Evolutionary conservation across 2,888 invertebrate genomes (phyloP).

Genomic region (Mimachlamys varia): DNA sequence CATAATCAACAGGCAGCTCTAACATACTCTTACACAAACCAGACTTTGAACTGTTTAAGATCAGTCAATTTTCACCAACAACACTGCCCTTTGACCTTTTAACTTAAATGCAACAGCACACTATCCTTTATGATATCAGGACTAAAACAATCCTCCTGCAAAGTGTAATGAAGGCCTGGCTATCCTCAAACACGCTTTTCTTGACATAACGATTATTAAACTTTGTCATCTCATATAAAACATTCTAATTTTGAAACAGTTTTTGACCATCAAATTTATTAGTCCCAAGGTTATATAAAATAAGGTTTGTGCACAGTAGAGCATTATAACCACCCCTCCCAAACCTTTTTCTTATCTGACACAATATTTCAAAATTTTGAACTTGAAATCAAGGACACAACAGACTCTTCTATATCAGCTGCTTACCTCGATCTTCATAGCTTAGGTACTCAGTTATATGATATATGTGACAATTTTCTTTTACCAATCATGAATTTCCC

Average conservation of each 20-base stretch:
- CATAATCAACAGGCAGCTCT: neutral
- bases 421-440: too few relatives aligned
- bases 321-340: too few relatives aligned
- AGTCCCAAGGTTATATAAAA: neutral
- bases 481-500: too few relatives aligned
- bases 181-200: conserved; percentile 3
- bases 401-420: too few relatives aligned
- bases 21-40: conserved; percentile 20
- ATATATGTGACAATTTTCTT: too few relatives aligned
- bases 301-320: neutral
- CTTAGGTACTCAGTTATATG: too few relatives aligned
- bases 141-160: neutral
- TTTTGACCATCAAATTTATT: neutral
- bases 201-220: neutral
- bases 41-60: neutral
- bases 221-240: neutral
- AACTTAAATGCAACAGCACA: neutral
- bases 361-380: too few relatives aligned
- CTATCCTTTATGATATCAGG: neutral
- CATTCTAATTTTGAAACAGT: neutral
- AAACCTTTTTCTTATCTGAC: too few relatives aligned
- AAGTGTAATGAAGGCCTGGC: neutral
- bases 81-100: neutral
- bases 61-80: neutral
- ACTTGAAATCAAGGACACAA: too few relatives aligned